Base-by-base conservation (phyloP, 1,140 invertebrate species). In the Cephus cinctus region DNA sequence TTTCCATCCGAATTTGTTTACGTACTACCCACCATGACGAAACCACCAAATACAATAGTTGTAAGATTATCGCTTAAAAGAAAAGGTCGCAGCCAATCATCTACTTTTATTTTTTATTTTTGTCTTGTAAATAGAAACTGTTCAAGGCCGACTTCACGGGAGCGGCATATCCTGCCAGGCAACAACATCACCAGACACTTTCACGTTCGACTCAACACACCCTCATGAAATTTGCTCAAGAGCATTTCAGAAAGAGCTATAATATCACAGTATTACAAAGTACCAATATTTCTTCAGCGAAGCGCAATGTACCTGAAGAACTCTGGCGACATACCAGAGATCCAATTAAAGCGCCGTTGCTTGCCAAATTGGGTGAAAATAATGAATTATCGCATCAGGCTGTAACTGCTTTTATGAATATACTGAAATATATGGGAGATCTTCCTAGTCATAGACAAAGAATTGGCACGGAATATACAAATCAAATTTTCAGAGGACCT, bases 361-460 rank as follows among this genome's bases (percentile, higher is more conserved):
- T 97, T 6, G 87, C 89, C 62, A 91, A 92, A 69, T 65, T 97
- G 4, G 66, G 85, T 40, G 83, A 83, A 36, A 85, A 91, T 61
- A 86, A 90, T 50, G 86, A 88, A 45, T 73, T 89, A 5, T 82
- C 82, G 20, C 85, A 89, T 63, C 83, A 88, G 64, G 88, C 92
- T 1, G 78, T 88, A 54, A 79, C 81, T 39, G 83, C 86, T 38
- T 94, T 90, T 73, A 81, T 84, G 59, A 86, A 84, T 61, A 90
- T 93, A 61, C 75, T 96, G n/a, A 95, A 92, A 76, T 97, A 96
- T 68, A 97, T 96, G 93, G 94, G 93, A 20, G 94, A 97, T 69
- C 82, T 94, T 56, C 91, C 94, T 4, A 86, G 85, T 39, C 83
- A 85, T 30, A 81, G 86, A 64, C 79, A 83, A 18, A 81, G 86